Base-by-base conservation (phyloP, 2,113 vertebrate genomes). In the Barnardius zonarius region DNA sequence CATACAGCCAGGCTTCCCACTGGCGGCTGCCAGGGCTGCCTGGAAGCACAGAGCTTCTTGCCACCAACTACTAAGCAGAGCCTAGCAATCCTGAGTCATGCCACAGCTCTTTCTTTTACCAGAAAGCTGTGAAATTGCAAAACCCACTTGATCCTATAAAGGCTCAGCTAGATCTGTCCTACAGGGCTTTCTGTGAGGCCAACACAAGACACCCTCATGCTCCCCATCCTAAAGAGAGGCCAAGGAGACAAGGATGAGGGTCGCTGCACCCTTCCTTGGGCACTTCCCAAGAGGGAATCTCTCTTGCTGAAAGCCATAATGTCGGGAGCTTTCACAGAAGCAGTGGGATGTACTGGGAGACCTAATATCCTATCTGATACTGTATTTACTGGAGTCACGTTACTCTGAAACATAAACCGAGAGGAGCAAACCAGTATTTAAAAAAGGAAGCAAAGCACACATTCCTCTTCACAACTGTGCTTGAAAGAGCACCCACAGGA, bases 401-500 rank as follows among this genome's bases (percentile, higher is more conserved):
- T 61, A 80, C 83, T 92, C 88, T 74, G 82, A 95, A 91, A 95
- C 46, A 93, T n/a, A 92, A 95, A 95, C 59, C 72, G 77, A 96
- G 44, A 89, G 68, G 78, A 85, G 23, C 57, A 81, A 78, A 91
- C 43, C 43, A 59, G 7, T 61, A 74, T 49, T 54, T 59, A 31
- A 90, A 88, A 79, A 51, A 9, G 4, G n/a, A 6, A 25, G n/a
- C 35, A 48, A 44, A 62, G 31, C 66, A 75, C 43, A 48, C 35
- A 17, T 46, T 91, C 59, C 77, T 94, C 90, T 64, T 75, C 59
- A 59, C 30, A 24, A 7, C 0, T 1, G 46, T 30, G 59, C 88
- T 39, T 43, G 91, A 57, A 94, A 93, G 25, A 82, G 27, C 7
- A 20, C 80, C 81, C 82, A 6, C 22, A 76, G 82, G 76, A 76